Evolutionary conservation across 2,888 invertebrate species (phyloP).

Genomic region (Platerodrilus igneus): DNA sequence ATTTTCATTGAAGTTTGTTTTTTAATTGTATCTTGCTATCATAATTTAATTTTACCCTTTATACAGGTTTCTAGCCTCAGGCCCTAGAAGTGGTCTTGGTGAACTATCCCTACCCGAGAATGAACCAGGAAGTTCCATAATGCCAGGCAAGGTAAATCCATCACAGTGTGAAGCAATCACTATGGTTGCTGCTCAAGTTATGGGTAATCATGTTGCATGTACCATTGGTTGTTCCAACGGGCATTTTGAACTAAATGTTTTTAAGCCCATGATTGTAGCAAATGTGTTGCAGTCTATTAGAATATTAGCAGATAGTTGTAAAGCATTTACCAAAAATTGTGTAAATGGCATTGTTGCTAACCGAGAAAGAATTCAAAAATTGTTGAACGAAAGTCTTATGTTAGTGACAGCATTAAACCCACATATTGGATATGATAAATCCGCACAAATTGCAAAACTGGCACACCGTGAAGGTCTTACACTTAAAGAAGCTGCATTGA

Average conservation of each 20-base stretch:
- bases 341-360: slow-evolving; percentile 51
- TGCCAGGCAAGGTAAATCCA: slow-evolving; percentile 99
- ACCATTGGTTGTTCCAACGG: slow-evolving; percentile 92
- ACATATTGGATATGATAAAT: slow-evolving; percentile 95
- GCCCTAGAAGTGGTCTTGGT: slow-evolving; percentile 92
- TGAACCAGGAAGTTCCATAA: slow-evolving; percentile 99
- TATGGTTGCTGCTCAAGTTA: slow-evolving; percentile 94
- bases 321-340: slow-evolving; percentile 64
- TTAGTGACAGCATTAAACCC: slow-evolving; percentile 94
- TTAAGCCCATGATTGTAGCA: slow-evolving; percentile 94
- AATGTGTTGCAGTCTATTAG: slow-evolving; percentile 87
- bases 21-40: too few relatives aligned
- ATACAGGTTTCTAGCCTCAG: slow-evolving; percentile 79
- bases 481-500: slow-evolving; percentile 81
- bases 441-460: slow-evolving; percentile 89
- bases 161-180: slow-evolving; percentile 98
- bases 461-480: slow-evolving; percentile 88
- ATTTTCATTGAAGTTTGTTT: too few relatives aligned
- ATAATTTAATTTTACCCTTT: too few relatives aligned
- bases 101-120: slow-evolving; percentile 94
- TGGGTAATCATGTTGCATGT: slow-evolving; percentile 96
- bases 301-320: slow-evolving; percentile 70
- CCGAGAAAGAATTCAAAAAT: slow-evolving; percentile 49
- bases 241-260: slow-evolving; percentile 98
- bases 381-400: slow-evolving; percentile 77